These are phyloP conservation scores for Ictidomys tridecemlineatus DNA, from an alignment of 2,113 vertebrate genomes.

Conservation along the genomic window DNA sequence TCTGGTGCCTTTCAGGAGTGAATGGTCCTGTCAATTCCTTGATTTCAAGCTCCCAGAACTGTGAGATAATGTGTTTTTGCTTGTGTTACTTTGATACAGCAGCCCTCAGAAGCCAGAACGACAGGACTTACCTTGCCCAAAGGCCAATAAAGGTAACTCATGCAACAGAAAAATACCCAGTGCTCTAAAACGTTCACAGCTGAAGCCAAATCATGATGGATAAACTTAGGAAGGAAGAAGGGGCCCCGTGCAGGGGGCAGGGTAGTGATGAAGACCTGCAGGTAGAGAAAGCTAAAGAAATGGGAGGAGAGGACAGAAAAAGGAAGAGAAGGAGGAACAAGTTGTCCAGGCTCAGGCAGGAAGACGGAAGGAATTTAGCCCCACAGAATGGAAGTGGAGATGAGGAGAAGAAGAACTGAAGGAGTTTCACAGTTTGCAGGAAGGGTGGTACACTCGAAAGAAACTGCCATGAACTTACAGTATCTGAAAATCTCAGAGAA, in stretches of 20 bases:
- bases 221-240: background rate
- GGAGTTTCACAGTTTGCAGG: background rate
- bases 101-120: background rate
- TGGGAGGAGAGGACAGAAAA: background rate
- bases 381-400: background rate
- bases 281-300: background rate
- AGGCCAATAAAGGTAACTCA: background rate
- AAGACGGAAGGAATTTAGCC: background rate
- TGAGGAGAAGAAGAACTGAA: background rate
- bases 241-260: too few species aligned
- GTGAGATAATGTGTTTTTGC: background rate
- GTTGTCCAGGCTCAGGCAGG: too few species aligned
- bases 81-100: background rate
- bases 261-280: background rate
- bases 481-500: background rate
- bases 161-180: background rate
- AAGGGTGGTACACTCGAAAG: background rate
- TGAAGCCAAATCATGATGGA: background rate
- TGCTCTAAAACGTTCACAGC: background rate
- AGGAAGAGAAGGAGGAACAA: too few species aligned
- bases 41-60: background rate
- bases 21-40: background rate
- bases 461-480: background rate
- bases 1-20: background rate
- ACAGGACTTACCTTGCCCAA: background rate